Conservation (phyloP, 2,113 vertebrate genomes). For the Triplophysa tibetana region DNA sequence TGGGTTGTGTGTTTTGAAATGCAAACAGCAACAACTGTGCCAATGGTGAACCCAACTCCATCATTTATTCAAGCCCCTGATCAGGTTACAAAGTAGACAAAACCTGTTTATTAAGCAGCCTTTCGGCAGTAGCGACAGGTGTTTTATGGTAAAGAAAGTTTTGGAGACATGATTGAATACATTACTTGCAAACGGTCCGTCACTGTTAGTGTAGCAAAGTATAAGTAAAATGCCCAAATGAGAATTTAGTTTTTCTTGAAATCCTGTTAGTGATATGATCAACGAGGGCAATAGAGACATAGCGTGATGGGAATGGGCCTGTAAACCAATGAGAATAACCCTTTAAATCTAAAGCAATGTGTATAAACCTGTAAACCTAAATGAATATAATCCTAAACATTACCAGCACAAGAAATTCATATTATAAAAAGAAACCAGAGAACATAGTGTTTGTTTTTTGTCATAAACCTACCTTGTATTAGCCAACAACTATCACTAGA, state of each 20-base stretch:
- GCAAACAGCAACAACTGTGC: conserved; percentile 51
- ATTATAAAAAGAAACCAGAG: neutral
- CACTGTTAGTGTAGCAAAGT: too few species aligned
- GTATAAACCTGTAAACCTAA: too few species aligned
- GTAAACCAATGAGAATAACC: too few species aligned
- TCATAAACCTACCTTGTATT: neutral
- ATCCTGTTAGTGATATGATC: too few species aligned
- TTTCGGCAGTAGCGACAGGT: neutral
- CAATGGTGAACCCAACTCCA: conserved; percentile 50
- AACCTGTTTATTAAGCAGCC: conserved; percentile 54
- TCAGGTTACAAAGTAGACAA: conserved; percentile 57
- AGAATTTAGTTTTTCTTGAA: too few species aligned
- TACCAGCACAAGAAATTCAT: too few species aligned
- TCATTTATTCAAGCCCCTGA: conserved; percentile 61
- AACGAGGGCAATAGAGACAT: too few species aligned
- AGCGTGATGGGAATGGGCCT: too few species aligned
- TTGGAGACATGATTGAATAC: neutral
- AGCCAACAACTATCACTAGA: neutral
- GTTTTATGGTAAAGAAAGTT: neutral
- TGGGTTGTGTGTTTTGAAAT: conserved; percentile 39
- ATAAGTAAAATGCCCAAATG: too few species aligned
- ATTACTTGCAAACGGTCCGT: too few species aligned
- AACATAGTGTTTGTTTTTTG: neutral
- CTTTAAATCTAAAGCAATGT: too few species aligned
- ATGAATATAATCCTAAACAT: too few species aligned